Evolutionary conservation across 2,797 vertebrate species (phyloP).

Genomic region (Novumbra hubbsi): DNA sequence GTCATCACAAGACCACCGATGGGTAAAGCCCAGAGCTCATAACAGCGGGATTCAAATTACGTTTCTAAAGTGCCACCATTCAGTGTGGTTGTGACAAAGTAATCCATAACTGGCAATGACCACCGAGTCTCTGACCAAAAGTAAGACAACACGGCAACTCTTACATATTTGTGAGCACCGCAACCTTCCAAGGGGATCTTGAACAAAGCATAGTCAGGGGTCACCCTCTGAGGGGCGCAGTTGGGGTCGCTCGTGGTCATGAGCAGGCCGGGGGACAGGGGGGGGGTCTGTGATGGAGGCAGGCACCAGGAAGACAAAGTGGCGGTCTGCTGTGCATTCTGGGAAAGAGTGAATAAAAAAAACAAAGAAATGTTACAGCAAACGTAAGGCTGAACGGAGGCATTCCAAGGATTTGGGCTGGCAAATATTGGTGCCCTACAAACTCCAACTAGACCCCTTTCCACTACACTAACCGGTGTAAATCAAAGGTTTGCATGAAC

Average conservation of each 20-base stretch:
- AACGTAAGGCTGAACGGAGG: slow-evolving; percentile 65
- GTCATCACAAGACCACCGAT: neutral
- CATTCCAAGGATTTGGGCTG: slow-evolving; percentile 13
- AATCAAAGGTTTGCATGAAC: no score
- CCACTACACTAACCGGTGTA: no score
- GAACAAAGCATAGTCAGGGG: slow-evolving; percentile 70
- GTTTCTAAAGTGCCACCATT: neutral
- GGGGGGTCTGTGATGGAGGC: slow-evolving; percentile 69
- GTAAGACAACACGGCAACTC: slow-evolving; percentile 16
- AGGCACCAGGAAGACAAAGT: slow-evolving; percentile 77
- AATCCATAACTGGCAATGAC: neutral
- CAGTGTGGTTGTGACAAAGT: neutral
- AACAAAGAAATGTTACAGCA: slow-evolving; percentile 50
- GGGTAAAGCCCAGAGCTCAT: neutral
- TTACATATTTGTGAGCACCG: slow-evolving; percentile 70
- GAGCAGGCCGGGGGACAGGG: slow-evolving; percentile 65
- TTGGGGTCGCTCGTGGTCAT: slow-evolving; percentile 58
- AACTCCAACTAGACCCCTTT: neutral
- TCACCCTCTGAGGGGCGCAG: slow-evolving; percentile 68
- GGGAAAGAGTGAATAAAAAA: slow-evolving; percentile 24
- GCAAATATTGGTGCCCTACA: slow-evolving; percentile 55
- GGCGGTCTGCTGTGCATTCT: slow-evolving; percentile 78
- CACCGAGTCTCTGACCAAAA: neutral
- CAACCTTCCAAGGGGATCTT: slow-evolving; percentile 77
- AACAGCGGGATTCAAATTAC: neutral